Evolutionary conservation across 2,113 vertebrate genomes (phyloP), one percentile per base, ranked within the genome.

Genomic region (Oreochromis spilurus): DNA sequence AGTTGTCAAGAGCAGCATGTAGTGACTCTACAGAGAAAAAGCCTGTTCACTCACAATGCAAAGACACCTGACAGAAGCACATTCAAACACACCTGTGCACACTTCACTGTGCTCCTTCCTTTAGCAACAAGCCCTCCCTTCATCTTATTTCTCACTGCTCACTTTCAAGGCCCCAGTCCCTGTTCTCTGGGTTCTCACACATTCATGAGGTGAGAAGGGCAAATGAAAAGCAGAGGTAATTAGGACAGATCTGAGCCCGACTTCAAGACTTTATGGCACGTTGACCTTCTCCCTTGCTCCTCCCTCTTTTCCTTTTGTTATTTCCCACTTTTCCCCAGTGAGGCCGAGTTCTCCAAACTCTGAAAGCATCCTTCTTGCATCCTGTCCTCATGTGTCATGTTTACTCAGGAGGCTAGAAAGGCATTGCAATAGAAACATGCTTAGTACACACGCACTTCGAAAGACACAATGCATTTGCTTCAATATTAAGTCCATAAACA

Each of bases 161-260:
- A 54, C 54, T 78, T 83, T 85, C 67, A 54, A 19, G 29, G 45
- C 62, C 77, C 10, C 6, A 24, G 50, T 53, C 72, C 17, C 45
- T 6, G 4, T 67, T 79, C 53, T 83, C 43, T 82, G 60, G 9
- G 4, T 57, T 90, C 60, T 93, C 88, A 84, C 81, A 92, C 79
- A 80, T 91, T 79, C 54, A 60, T 80, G 52, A 85, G 85, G 88
- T 91, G 92, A 89, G 84, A 75, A 83, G 62, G 16, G 31, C 70
- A 88, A 55, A 91, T 93, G 89, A 91, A 95, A 93, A 89, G 87
- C 88, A 78, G 84, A 82, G 87, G 87, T 89, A 89, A 94, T 95
- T 92, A 92, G 85, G 50, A 40, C 75, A 83, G 82, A 52, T 90
- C 84, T 57, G 70, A 86, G 79, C 60, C 84, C 53, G 75, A 89